phyloP scores from a whole-genome alignment of 53 echinoderm and acorn worm species.

The Echinarachnius parma region DNA sequence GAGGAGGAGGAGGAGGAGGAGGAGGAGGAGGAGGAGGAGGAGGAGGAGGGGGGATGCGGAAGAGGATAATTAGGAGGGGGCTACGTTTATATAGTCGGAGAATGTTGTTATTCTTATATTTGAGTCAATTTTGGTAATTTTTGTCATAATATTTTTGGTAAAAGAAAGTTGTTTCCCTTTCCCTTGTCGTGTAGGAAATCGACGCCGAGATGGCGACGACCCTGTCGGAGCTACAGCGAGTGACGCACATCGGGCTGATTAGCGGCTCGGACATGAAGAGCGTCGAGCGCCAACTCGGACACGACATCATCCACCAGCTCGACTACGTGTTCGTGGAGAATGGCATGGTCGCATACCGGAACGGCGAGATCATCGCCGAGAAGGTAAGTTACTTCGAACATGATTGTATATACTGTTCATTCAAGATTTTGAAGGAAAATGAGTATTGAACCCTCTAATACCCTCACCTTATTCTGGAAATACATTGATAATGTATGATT shows the following conservation, averaged over 20 bases:
- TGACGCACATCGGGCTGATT: constrained; percentile 57
- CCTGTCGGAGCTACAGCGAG: constrained; percentile 41
- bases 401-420: too few species aligned
- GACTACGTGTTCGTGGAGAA: constrained; percentile 78
- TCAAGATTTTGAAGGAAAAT: too few species aligned
- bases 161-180: too few species aligned
- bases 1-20: too few species aligned
- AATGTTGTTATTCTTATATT: too few species aligned
- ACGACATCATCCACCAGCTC: constrained; percentile 42
- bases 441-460: too few species aligned
- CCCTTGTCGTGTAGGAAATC: constrained; percentile 44
- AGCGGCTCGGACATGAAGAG: constrained; percentile 71
- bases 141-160: neutral
- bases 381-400: constrained; percentile 40
- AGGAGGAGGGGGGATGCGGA: too few species aligned
- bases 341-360: constrained; percentile 67
- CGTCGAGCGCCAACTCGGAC: constrained; percentile 67
- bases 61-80: too few species aligned
- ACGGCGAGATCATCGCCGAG: constrained; percentile 56
- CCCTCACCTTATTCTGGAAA: too few species aligned
- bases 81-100: too few species aligned
- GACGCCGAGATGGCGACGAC: constrained; percentile 56
- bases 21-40: too few species aligned
- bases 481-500: too few species aligned
- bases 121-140: neutral